Evolutionary conservation across 1,140 invertebrate species (phyloP).

Genomic region (Rhagoletis zephyria): DNA sequence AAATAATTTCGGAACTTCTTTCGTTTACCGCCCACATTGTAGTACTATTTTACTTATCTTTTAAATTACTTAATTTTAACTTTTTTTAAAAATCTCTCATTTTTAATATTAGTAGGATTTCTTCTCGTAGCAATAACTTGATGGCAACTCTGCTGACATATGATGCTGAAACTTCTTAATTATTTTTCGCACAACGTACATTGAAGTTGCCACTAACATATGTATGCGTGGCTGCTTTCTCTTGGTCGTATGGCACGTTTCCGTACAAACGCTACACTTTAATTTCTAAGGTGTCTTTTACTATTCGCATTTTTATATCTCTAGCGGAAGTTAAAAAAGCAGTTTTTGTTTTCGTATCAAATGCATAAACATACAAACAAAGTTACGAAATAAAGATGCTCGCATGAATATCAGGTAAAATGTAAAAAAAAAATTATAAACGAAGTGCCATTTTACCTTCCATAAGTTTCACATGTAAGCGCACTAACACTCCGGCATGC

Average conservation of each 20-base stretch:
- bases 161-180: not conserved
- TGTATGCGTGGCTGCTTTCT: not conserved
- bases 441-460: not conserved
- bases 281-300: constrained; percentile 47
- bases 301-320: constrained; percentile 32
- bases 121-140: no score
- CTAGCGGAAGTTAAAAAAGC: not conserved
- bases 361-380: not conserved
- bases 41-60: no score
- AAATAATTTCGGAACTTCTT: no score
- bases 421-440: no score
- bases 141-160: not conserved
- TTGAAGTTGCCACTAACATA: not conserved
- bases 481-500: not conserved
- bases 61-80: no score
- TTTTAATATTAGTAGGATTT: no score
- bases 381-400: no score
- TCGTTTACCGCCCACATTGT: no score
- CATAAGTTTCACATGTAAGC: not conserved
- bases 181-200: not conserved
- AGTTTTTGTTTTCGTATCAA: not conserved
- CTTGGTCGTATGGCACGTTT: not conserved
- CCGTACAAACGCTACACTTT: not conserved
- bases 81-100: no score
- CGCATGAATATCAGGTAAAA: no score